Evolutionary conservation across 2,888 invertebrate genomes (phyloP).

Genomic region (Dioctria linearis): DNA sequence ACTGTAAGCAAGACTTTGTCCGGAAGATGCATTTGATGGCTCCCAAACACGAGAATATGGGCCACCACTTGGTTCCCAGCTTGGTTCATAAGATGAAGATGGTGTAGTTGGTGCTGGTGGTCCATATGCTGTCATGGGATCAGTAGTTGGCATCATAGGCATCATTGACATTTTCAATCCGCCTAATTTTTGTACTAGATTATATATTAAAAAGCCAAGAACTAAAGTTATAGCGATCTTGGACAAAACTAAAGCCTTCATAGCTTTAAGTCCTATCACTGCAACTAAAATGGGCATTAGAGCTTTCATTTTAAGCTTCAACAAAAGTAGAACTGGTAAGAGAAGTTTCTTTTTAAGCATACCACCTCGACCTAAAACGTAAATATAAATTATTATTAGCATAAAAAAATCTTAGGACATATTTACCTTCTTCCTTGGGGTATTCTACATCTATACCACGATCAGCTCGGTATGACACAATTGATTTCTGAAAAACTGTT

Average conservation of each 20-base stretch:
- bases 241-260: constrained; percentile 87
- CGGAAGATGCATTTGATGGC: constrained; percentile 70
- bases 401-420: not conserved
- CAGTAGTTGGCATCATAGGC: constrained; percentile 74
- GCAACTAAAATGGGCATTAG: constrained; percentile 86
- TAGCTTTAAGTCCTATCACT: constrained; percentile 84
- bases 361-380: constrained; percentile 80
- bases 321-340: constrained; percentile 82
- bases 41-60: constrained; percentile 88
- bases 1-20: constrained; percentile 79
- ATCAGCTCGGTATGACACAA: constrained; percentile 78
- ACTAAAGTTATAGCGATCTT: constrained; percentile 87
- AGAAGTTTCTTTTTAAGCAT: constrained; percentile 87
- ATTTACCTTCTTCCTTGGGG: constrained; percentile 71
- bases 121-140: constrained; percentile 79
- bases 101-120: constrained; percentile 77
- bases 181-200: constrained; percentile 85
- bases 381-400: not conserved
- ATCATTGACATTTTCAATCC: constrained; percentile 83
- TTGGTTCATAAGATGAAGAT: constrained; percentile 80
- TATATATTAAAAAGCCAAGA: constrained; percentile 85
- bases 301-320: constrained; percentile 88
- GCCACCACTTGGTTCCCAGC: constrained; percentile 81
- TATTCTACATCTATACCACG: constrained; percentile 78
- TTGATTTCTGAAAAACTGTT: constrained; percentile 78